phyloP scores from a whole-genome alignment of 2,888 invertebrate genomes.

The Ormia ochracea region DNA sequence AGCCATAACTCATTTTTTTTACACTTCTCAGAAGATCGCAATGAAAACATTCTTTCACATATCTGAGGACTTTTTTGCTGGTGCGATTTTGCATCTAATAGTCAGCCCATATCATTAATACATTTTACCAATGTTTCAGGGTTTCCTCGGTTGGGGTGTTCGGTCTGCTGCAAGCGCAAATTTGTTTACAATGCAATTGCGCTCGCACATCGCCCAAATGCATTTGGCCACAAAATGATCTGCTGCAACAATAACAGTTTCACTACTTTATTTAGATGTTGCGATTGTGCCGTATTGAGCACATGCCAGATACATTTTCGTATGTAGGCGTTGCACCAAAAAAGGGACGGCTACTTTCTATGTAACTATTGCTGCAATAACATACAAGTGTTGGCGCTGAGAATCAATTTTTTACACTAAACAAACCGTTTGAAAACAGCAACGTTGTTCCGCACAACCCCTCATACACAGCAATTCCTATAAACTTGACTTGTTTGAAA shows the following conservation, averaged over 20 bases:
- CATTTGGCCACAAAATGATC: conserved; percentile 47
- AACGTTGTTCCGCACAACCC: not conserved
- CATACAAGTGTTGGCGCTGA: conserved; percentile 51
- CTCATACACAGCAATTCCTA: conserved; percentile 27
- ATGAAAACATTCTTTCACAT: too few species aligned
- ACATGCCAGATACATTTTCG: conserved; percentile 59
- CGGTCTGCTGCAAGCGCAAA: conserved; percentile 6
- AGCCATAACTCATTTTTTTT: too few species aligned
- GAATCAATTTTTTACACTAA: conserved; percentile 56
- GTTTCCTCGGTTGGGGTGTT: not conserved
- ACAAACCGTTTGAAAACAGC: conserved; percentile 7
- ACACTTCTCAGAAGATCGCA: too few species aligned
- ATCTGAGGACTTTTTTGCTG: too few species aligned
- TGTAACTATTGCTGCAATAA: conserved; percentile 19
- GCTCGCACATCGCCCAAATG: conserved; percentile 42
- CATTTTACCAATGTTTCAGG: too few species aligned
- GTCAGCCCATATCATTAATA: too few species aligned
- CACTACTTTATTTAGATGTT: conserved; percentile 35
- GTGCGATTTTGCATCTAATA: too few species aligned
- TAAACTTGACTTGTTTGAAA: not conserved
- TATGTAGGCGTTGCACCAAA: conserved; percentile 54
- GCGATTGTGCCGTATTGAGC: conserved; percentile 36
- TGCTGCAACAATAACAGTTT: conserved; percentile 4
- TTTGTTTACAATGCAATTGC: conserved; percentile 44
- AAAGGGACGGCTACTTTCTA: conserved; percentile 32